These are phyloP conservation scores for Callosobruchus maculatus DNA, from an alignment of 2,888 invertebrate genomes.

Conservation along the genomic window DNA sequence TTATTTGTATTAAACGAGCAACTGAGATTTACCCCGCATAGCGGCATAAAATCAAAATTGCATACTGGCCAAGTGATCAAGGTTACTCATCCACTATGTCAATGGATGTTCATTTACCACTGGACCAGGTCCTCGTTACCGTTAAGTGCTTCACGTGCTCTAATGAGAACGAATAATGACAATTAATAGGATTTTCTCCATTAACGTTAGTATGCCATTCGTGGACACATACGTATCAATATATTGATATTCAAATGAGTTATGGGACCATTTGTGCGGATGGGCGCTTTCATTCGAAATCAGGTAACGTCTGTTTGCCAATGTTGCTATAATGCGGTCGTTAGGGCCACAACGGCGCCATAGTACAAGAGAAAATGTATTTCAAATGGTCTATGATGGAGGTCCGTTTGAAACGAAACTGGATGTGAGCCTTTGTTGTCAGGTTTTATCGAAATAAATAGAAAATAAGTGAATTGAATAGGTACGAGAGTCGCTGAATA, in stretches of 20 bases:
- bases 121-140: too few relatives aligned
- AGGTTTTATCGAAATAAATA: background rate
- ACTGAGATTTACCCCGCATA: too few relatives aligned
- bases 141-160: background rate
- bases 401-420: background rate
- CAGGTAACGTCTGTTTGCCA: background rate
- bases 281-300: background rate
- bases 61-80: too few relatives aligned
- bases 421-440: too few relatives aligned
- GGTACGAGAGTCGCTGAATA: too few relatives aligned
- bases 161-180: slow-evolving; percentile 21
- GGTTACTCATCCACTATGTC: too few relatives aligned
- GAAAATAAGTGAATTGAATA: background rate
- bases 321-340: background rate
- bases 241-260: background rate
- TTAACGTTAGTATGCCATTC: slow-evolving; percentile 13
- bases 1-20: too few relatives aligned
- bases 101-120: too few relatives aligned
- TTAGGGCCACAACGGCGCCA: background rate
- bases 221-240: background rate
- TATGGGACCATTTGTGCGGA: background rate
- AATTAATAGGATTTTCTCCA: slow-evolving; percentile 16
- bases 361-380: background rate
- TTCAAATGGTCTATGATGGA: background rate
- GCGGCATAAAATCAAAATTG: too few relatives aligned